Evolutionary conservation across 1,140 invertebrate genomes (phyloP).

Genomic region (Trachymyrmex septentrionalis): DNA sequence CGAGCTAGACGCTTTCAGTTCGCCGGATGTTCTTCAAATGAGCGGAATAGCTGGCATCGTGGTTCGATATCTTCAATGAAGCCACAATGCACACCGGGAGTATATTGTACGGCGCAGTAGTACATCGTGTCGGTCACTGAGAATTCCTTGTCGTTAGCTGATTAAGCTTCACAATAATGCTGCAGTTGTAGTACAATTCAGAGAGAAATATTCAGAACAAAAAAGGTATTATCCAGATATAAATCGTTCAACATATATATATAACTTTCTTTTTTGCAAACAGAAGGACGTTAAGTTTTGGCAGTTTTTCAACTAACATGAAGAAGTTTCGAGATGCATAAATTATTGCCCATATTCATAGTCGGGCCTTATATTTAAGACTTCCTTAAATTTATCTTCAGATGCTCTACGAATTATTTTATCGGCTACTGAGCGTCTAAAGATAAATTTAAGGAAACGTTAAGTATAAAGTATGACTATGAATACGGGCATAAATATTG

Average conservation of each 20-base stretch:
- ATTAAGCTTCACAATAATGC: constrained; percentile 31
- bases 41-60: constrained; percentile 68
- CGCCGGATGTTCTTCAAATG: constrained; percentile 42
- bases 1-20: not conserved
- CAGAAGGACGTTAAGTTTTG: too few relatives aligned
- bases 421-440: too few relatives aligned
- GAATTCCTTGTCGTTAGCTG: constrained; percentile 25
- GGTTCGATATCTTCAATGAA: constrained; percentile 72
- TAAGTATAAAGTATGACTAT: too few relatives aligned
- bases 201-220: constrained; percentile 1
- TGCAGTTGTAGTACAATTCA: not conserved
- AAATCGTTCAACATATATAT: not conserved
- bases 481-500: too few relatives aligned
- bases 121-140: not conserved
- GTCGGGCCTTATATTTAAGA: too few relatives aligned
- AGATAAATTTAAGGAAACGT: too few relatives aligned
- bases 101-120: constrained; percentile 60
- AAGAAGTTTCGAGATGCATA: too few relatives aligned
- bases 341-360: too few relatives aligned
- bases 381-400: too few relatives aligned
- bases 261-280: not conserved
- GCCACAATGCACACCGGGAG: constrained; percentile 59
- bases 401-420: too few relatives aligned
- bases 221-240: not conserved
- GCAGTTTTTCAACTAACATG: too few relatives aligned